Percentiles rank a stretch among this genome's conserved stretches.
These are phyloP conservation scores for Drosophila koepferae DNA, from an alignment of 2,888 invertebrate species.

Conservation along the genomic window DNA sequence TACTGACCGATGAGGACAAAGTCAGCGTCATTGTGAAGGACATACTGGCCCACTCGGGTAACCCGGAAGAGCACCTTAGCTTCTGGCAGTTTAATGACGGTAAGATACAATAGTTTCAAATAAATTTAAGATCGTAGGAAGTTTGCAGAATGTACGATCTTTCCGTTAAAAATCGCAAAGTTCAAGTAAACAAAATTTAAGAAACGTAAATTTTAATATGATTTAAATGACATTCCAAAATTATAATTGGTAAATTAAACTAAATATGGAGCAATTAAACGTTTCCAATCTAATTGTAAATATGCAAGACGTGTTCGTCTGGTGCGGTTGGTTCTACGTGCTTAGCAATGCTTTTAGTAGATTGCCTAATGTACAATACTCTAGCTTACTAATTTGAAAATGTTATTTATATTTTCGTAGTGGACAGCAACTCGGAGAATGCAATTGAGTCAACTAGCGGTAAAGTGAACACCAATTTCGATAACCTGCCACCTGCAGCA, in stretches of 20 bases:
- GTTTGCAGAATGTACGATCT: background rate
- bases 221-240: too few relatives aligned
- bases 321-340: background rate
- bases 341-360: background rate
- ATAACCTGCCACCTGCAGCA: background rate
- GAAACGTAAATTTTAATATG: too few relatives aligned
- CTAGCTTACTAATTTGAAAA: background rate
- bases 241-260: background rate
- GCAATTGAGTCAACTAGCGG: constrained; percentile 12
- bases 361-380: background rate
- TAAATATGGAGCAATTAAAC: too few relatives aligned
- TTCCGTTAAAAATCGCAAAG: background rate
- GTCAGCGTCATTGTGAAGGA: constrained; percentile 72
- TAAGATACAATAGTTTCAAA: constrained; percentile 30
- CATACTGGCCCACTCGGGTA: constrained; percentile 62
- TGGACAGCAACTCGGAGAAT: constrained; percentile 60
- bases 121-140: background rate
- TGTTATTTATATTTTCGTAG: constrained; percentile 26
- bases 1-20: constrained; percentile 63
- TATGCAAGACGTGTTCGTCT: background rate
- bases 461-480: constrained; percentile 15
- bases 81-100: constrained; percentile 70
- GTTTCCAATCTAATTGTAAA: background rate
- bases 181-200: too few relatives aligned
- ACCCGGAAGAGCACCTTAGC: constrained; percentile 65